phyloP scores from a whole-genome alignment of 2,888 invertebrate genomes.

The Uropetala carovei region DNA sequence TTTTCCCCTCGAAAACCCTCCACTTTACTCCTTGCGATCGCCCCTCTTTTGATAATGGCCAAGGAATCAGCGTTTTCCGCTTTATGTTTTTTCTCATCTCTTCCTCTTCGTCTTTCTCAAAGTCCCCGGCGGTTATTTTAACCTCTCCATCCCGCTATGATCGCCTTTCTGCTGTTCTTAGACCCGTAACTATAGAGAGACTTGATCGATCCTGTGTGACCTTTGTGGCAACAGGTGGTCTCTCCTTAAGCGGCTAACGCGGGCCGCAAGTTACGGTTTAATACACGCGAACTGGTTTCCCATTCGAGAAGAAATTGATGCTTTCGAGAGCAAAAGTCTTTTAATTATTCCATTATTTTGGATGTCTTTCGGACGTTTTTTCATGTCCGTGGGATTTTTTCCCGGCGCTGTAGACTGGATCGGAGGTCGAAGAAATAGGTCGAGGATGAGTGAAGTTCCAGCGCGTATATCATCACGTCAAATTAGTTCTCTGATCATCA shows the following conservation, averaged over 20 bases:
- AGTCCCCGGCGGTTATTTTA: not conserved
- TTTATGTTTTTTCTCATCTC: not conserved
- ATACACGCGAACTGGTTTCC: slow-evolving; percentile 29
- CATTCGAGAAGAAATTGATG: not conserved
- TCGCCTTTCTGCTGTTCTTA: not conserved
- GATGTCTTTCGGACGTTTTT: not conserved
- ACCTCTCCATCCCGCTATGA: not conserved
- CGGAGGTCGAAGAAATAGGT: not conserved
- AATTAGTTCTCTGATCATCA: not conserved
- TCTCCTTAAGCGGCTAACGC: slow-evolving; percentile 21
- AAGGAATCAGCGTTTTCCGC: not conserved
- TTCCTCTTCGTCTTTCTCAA: not conserved
- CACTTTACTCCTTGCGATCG: no score
- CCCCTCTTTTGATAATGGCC: not conserved
- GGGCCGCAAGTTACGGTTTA: slow-evolving; percentile 23
- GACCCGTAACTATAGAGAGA: slow-evolving; percentile 17
- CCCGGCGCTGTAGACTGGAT: not conserved
- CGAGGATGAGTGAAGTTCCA: not conserved
- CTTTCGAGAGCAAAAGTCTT: not conserved
- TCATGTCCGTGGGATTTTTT: not conserved
- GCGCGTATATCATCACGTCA: slow-evolving; percentile 19
- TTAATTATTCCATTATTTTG: slow-evolving; percentile 29
- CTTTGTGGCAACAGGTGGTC: slow-evolving; percentile 27
- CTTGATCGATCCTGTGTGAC: slow-evolving; percentile 6
- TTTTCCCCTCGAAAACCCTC: no score